A percentile compares a stretch with the other conserved stretches of the same genome.
These are phyloP conservation scores for Zhengitettix transpicula DNA, from an alignment of 2,888 invertebrate genomes.

Conservation along the genomic window DNA sequence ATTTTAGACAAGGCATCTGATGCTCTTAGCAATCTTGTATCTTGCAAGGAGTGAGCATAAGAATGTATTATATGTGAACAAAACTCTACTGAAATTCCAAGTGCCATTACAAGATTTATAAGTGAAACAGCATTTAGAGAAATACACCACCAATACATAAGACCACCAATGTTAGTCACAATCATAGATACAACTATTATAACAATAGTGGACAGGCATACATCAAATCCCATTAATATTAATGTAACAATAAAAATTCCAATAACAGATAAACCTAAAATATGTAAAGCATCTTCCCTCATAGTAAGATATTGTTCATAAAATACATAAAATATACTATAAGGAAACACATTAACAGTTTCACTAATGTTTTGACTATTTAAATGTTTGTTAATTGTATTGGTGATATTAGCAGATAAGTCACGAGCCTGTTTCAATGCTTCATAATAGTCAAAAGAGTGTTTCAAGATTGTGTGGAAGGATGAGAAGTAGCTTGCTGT, in stretches of 20 bases:
- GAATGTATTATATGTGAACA: constrained; percentile 78
- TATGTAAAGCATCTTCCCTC: constrained; percentile 50
- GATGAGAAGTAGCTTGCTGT: constrained; percentile 82
- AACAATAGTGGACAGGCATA: constrained; percentile 59
- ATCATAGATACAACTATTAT: constrained; percentile 60
- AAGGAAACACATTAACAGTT: constrained; percentile 59
- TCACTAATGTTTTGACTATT: constrained; percentile 27
- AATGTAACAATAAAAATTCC: constrained; percentile 37
- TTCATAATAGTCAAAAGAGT: constrained; percentile 76
- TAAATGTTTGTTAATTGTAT: constrained; percentile 42
- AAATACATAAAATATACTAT: constrained; percentile 84
- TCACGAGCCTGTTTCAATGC: constrained; percentile 68
- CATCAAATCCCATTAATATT: constrained; percentile 56
- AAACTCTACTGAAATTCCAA: constrained; percentile 92
- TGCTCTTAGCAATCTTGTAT: constrained; percentile 40
- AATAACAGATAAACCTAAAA: constrained; percentile 46
- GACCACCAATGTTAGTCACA: constrained; percentile 62
- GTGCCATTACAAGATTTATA: constrained; percentile 82
- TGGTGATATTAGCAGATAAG: constrained; percentile 67
- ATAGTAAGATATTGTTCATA: constrained; percentile 90
- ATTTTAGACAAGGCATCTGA: constrained; percentile 59
- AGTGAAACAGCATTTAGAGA: constrained; percentile 83
- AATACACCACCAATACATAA: constrained; percentile 87
- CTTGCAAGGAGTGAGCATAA: constrained; percentile 32
- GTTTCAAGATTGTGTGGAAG: constrained; percentile 83